A percentile compares a stretch with the other conserved stretches of the same genome.
Evolutionary conservation across 1,140 invertebrate genomes (phyloP).

Genomic region (Orchestia grillus): DNA sequence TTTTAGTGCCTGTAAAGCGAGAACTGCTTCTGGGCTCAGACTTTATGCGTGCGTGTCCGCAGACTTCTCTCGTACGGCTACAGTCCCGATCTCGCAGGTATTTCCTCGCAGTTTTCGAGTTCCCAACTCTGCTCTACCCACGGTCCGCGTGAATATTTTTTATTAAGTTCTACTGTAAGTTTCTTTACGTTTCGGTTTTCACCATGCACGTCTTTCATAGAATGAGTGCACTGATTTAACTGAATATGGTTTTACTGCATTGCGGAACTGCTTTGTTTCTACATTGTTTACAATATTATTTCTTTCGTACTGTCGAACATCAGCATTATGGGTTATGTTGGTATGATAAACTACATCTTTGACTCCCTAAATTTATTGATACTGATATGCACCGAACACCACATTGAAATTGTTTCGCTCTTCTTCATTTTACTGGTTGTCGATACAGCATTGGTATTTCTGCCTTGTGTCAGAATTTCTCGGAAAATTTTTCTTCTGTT

Average conservation of each 20-base stretch:
- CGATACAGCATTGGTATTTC: background rate
- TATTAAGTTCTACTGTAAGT: background rate
- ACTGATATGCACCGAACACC: no score
- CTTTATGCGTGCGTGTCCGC: background rate
- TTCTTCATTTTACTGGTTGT: background rate
- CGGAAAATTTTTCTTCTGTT: background rate
- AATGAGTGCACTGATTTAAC: background rate
- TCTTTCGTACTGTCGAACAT: background rate
- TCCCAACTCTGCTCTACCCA: background rate
- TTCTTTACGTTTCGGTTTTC: background rate
- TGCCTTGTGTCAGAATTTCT: background rate
- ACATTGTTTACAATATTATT: background rate
- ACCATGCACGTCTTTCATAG: no score
- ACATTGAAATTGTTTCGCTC: background rate
- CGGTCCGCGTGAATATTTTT: background rate
- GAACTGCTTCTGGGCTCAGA: background rate
- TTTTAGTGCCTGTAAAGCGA: background rate
- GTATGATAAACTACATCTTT: no score
- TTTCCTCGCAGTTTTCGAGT: background rate
- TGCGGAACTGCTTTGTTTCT: background rate
- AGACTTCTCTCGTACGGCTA: background rate
- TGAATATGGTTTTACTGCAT: background rate
- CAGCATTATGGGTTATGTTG: no score
- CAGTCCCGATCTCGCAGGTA: background rate
- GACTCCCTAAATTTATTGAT: no score